Evolutionary conservation across 2,888 invertebrate genomes (phyloP).

Genomic region (Meiosimyza platycephala): DNA sequence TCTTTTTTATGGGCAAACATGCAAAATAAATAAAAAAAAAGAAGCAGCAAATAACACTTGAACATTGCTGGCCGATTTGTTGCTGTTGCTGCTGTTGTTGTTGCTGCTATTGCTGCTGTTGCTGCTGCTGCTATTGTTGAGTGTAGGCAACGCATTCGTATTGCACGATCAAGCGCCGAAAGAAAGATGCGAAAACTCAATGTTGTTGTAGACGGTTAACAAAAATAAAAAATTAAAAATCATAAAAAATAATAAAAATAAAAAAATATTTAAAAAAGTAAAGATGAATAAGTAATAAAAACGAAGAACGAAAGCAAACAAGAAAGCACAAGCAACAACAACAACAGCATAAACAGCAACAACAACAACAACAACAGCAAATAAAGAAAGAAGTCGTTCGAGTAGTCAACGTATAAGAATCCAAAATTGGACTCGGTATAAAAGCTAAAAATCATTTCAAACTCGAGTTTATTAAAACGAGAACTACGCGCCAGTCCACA

Average conservation of each 20-base stretch:
- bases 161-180: conserved; percentile 43
- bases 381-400: conserved; percentile 33
- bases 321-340: conserved; percentile 35
- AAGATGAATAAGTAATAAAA: conserved; percentile 17
- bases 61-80: too few relatives aligned
- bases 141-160: conserved; percentile 25
- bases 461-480: conserved; percentile 68
- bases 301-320: conserved; percentile 24
- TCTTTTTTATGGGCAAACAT: conserved; percentile 21
- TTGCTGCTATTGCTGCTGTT: too few relatives aligned
- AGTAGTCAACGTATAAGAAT: conserved; percentile 38
- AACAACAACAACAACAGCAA: conserved; percentile 31
- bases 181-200: conserved; percentile 57
- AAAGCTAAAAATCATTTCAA: conserved; percentile 66
- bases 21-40: conserved; percentile 28
- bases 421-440: conserved; percentile 53
- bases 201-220: conserved; percentile 40
- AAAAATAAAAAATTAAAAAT: conserved; percentile 41
- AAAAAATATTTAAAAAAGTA: conserved; percentile 26
- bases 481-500: conserved; percentile 66
- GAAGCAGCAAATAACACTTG: background rate
- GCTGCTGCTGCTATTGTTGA: conserved; percentile 12
- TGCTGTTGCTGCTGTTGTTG: too few relatives aligned
- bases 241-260: conserved; percentile 46
- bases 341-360: conserved; percentile 23